Evolutionary conservation across 2,113 vertebrate genomes (phyloP).

Genomic region (Xiphias gladius): DNA sequence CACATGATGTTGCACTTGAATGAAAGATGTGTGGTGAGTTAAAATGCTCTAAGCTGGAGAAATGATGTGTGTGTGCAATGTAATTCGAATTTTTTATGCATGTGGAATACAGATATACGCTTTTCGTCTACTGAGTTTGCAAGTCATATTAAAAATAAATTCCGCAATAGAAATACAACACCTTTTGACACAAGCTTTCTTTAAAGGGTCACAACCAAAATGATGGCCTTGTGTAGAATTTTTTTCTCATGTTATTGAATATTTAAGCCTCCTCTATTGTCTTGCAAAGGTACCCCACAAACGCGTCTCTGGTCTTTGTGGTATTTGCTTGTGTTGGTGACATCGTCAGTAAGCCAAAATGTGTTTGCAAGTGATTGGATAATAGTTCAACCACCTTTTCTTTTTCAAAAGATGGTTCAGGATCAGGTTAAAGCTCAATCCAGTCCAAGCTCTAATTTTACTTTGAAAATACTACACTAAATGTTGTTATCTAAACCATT

Average conservation of each 20-base stretch:
- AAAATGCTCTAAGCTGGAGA: background rate
- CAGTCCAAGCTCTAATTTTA: background rate
- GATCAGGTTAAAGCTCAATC: too few relatives aligned
- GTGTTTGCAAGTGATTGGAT: background rate
- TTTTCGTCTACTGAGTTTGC: too few relatives aligned
- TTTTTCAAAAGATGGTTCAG: background rate
- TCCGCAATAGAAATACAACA: background rate
- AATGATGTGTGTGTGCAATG: background rate
- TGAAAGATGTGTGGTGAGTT: background rate
- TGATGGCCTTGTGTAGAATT: too few relatives aligned
- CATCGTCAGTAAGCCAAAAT: too few relatives aligned
- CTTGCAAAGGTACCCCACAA: background rate
- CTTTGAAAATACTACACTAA: background rate
- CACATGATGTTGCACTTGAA: background rate
- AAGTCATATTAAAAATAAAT: background rate
- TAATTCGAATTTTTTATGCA: background rate
- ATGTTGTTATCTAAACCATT: background rate
- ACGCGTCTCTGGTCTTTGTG: background rate
- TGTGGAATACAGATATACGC: background rate
- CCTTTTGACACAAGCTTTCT: too few relatives aligned
- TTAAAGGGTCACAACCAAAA: too few relatives aligned
- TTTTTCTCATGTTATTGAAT: too few relatives aligned
- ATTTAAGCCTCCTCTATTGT: too few relatives aligned
- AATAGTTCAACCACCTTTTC: too few relatives aligned
- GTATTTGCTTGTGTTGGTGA: background rate